Evolutionary conservation across 2,113 vertebrate species (phyloP), one percentile per base, ranked within the genome.

Genomic region (Pseudorasbora parva): DNA sequence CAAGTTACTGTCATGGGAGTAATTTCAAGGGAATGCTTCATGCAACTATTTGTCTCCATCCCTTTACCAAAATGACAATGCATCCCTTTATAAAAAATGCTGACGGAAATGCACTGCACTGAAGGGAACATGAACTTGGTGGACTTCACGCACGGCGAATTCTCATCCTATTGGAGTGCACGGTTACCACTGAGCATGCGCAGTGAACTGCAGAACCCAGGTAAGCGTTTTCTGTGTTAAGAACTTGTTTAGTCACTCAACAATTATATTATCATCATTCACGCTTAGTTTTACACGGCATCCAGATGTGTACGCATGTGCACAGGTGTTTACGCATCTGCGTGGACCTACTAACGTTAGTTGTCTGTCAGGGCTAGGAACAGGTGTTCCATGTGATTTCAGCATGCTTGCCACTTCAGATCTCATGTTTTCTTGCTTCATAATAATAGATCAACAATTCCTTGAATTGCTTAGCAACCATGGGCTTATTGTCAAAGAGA

Each of bases 51-150:
- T 86, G 33, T 84, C 86, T 89, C 86, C 83, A 85, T 87, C 89
- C 92, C 85, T 89, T 92, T 91, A 80, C 89, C 89, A 84, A 92
- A n/a, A 87, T 90, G 92, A 93, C 92, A 92, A 86, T 90, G 85
- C 72, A 93, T 92, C 93, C 94, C 93, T 94, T 94, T 94, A 94
- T 91, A 87, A 74, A n/a, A 88, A 91, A 93, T 83, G 85, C 87
- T 84, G 88, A 91, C 62, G 89, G 92, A 92, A 91, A 90, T 87
- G 88, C 90, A 85, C 83, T 47, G 87, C 82, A 88, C 83, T 83
- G 60, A 78, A 87, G 90, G 90, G 93, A 91, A 88, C 88, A 82
- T 87, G 75, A 83, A 86, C 84, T 86, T 43, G 75, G 80, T 85
- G 80, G 80, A 80, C 82, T 85, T 86, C 78, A 56, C 81, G 83